A percentile compares a stretch with the other conserved stretches of the same genome.
Conservation (phyloP, 2,113 vertebrate genomes). For the Zeus faber region DNA sequence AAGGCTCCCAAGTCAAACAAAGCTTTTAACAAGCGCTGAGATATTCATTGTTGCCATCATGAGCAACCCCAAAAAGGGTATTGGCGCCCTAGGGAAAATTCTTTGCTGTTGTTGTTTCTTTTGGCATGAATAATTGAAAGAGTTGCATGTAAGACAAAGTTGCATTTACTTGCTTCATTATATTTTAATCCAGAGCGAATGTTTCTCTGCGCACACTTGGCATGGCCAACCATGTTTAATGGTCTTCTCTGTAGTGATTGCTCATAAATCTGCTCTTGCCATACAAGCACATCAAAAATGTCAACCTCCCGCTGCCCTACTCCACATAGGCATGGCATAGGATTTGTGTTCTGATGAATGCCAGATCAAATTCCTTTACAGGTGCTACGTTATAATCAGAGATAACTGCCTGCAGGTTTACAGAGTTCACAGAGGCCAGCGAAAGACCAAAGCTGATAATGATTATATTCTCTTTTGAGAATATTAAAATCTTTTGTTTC, state of each 20-base stretch:
- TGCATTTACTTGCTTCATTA: slow-evolving; percentile 74
- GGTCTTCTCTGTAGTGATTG: slow-evolving; percentile 25
- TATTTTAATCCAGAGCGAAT: slow-evolving; percentile 73
- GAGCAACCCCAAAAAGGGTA: slow-evolving; percentile 57
- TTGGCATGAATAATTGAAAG: slow-evolving; percentile 72
- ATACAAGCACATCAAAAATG: slow-evolving; percentile 25
- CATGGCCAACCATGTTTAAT: slow-evolving; percentile 40
- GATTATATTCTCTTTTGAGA: background rate
- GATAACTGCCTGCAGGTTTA: slow-evolving; percentile 45
- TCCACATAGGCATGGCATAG: slow-evolving; percentile 9
- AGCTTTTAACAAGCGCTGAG: slow-evolving; percentile 66
- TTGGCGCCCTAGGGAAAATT: slow-evolving; percentile 57
- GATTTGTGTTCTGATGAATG: slow-evolving; percentile 37
- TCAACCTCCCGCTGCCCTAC: slow-evolving; percentile 22
- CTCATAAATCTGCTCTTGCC: slow-evolving; percentile 41
- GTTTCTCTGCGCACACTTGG: slow-evolving; percentile 55
- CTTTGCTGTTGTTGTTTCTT: slow-evolving; percentile 56
- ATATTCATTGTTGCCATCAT: slow-evolving; percentile 64
- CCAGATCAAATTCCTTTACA: slow-evolving; percentile 45
- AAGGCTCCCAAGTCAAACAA: slow-evolving; percentile 51
- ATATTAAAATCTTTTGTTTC: slow-evolving; percentile 1
- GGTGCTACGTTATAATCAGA: slow-evolving; percentile 46
- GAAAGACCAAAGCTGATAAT: slow-evolving; percentile 11
- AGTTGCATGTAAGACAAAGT: slow-evolving; percentile 74
- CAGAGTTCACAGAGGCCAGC: slow-evolving; percentile 28